These are phyloP conservation scores for Heterodera carotae DNA, from an alignment of 1,140 invertebrate genomes.

Conservation along the genomic window DNA sequence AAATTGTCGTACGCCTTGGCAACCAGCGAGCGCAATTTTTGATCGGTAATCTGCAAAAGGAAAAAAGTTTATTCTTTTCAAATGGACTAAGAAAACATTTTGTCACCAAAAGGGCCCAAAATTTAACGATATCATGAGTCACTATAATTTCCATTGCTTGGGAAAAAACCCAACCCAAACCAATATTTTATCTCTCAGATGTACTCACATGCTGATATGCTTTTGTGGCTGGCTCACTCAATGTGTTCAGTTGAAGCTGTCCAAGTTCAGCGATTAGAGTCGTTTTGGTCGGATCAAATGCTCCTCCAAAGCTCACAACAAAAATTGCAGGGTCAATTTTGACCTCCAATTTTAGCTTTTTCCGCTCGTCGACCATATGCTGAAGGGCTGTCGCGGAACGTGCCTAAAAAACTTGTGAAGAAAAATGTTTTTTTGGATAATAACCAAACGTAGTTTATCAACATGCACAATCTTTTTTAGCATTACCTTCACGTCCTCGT, in stretches of 20 bases:
- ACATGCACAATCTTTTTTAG: no score
- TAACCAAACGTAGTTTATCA: no score
- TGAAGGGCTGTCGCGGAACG: conserved; percentile 72
- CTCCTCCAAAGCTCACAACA: conserved; percentile 82
- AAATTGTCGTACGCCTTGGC: conserved; percentile 85
- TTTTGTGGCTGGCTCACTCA: conserved; percentile 67
- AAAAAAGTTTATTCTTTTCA: conserved; percentile 21
- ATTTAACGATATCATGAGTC: no score
- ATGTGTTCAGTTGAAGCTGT: conserved; percentile 75
- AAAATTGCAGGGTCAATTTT: conserved; percentile 83
- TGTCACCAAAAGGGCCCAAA: no score
- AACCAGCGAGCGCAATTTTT: conserved; percentile 74
- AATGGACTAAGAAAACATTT: not conserved
- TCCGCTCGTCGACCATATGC: conserved; percentile 84
- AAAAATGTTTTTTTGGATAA: no score
- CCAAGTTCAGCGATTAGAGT: conserved; percentile 82
- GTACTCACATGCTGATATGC: conserved; percentile 55
- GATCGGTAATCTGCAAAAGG: conserved; percentile 70
- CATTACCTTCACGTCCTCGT: conserved; percentile 82
- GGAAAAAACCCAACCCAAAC: no score
- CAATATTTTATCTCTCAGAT: no score
- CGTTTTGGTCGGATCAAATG: conserved; percentile 71
- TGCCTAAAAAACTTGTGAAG: conserved; percentile 66
- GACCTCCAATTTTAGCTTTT: conserved; percentile 81
- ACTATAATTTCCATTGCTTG: no score